Evolutionary conservation across 2,888 invertebrate species (phyloP), one percentile per base, ranked within the genome.

Genomic region (Polydrusus cervinus): DNA sequence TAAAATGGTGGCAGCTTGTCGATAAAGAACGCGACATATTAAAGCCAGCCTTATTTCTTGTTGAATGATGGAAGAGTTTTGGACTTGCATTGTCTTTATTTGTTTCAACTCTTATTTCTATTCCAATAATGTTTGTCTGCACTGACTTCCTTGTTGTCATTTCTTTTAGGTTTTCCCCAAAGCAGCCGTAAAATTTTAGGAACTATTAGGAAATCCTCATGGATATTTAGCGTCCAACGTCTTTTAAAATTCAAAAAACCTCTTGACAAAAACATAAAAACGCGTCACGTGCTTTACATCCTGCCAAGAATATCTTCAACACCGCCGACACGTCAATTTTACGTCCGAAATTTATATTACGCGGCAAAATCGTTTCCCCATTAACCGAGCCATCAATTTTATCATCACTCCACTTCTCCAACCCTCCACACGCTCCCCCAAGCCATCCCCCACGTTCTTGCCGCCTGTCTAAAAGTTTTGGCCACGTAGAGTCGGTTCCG

Each of bases 311-410:
- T 16, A 68, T 57, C 43, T 45, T 16, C 11, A 34, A 30, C 45
- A 25, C 57, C 40, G n/a, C 25, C 55, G 16, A 45, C 71, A 71
- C 38, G 71, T 71, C 65, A 71, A 57, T 65, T 55, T 65, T 57
- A 60, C 45, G 57, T 65, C 30, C 57, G 57, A 57, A 71, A 71
- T 71, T 71, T 71, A 65, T 71, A 66, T 57, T 65, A 71, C 65
- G 71, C 40, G 47, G 55, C 45, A 71, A 43, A 57, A 43, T 65
- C 71, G 64, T 65, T 65, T 25, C 62, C 60, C 69, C 49, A 49
- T 64, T 64, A 64, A 64, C 72, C 49, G 47, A 66, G 40, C 72
- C 34, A 40, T 57, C 45, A 57, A 55, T 60, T 57, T 72, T 66
- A 57, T 57, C 69, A 49, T 69, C 47, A 64, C 64, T 64, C 49